These are phyloP conservation scores for Trissolcus japonicus DNA, from an alignment of 2,888 invertebrate species.

Conservation along the genomic window DNA sequence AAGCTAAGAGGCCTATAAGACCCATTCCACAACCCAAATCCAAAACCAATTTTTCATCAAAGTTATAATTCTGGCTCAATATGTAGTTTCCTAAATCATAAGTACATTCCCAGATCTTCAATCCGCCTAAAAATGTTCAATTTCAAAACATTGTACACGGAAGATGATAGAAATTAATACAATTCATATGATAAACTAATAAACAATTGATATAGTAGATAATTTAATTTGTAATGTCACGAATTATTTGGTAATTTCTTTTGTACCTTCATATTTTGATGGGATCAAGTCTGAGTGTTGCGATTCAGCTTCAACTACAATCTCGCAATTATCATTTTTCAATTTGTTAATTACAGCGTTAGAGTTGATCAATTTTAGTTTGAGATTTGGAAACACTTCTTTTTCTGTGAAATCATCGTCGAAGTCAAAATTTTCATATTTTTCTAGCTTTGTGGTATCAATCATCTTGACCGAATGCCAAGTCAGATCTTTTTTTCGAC, in stretches of 20 bases:
- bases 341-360: slow-evolving; percentile 66
- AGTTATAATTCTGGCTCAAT: slow-evolving; percentile 71
- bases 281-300: slow-evolving; percentile 85
- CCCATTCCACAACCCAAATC: slow-evolving; percentile 97
- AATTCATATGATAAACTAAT: too few relatives aligned
- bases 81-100: slow-evolving; percentile 86
- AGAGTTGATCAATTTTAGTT: slow-evolving; percentile 64
- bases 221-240: too few relatives aligned
- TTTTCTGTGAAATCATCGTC: slow-evolving; percentile 58
- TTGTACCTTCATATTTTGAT: slow-evolving; percentile 86
- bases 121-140: slow-evolving; percentile 82
- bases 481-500: not conserved
- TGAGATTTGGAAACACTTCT: slow-evolving; percentile 51
- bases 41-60: slow-evolving; percentile 81
- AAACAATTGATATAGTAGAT: too few relatives aligned
- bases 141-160: too few relatives aligned
- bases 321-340: slow-evolving; percentile 70
- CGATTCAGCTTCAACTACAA: slow-evolving; percentile 79
- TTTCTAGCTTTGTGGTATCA: slow-evolving; percentile 7
- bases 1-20: slow-evolving; percentile 88
- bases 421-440: slow-evolving; percentile 34
- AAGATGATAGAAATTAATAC: too few relatives aligned
- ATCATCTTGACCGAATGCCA: not conserved
- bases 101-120: slow-evolving; percentile 98
- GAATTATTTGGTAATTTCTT: too few relatives aligned